Conservation (phyloP, 2,113 vertebrate species). For the Orthonyx spaldingii region DNA sequence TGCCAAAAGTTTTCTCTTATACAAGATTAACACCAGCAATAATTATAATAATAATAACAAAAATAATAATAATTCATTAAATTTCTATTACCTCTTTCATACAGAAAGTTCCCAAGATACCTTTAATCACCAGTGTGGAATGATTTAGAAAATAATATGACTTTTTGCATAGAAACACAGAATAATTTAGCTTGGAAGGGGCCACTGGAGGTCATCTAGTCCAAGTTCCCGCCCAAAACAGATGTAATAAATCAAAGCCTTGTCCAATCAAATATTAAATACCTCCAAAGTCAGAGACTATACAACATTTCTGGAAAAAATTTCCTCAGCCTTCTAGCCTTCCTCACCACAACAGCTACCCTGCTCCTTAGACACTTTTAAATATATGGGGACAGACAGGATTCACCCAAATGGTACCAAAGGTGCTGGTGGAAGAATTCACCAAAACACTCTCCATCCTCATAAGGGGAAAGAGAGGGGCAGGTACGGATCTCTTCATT, state of each 20-base stretch:
- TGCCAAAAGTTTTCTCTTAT: background rate
- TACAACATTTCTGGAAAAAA: background rate
- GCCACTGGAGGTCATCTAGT: background rate
- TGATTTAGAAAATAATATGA: background rate
- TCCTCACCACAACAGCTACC: background rate
- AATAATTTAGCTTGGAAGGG: background rate
- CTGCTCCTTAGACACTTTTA: background rate
- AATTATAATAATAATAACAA: background rate
- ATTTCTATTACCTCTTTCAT: background rate
- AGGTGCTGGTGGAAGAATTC: background rate
- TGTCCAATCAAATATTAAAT: background rate
- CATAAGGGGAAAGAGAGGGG: background rate
- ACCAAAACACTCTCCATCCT: background rate
- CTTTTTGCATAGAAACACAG: background rate
- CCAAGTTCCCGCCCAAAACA: background rate
- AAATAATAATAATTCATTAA: background rate
- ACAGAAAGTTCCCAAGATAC: background rate
- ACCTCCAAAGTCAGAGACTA: background rate
- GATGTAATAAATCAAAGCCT: background rate
- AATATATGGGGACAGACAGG: accelerated
- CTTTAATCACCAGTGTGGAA: background rate
- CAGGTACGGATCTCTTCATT: background rate
- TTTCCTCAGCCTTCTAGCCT: background rate
- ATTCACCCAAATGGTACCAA: background rate
- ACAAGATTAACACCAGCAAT: background rate